Evolutionary conservation across 2,797 vertebrate species (phyloP).

Genomic region (Hoplostethus atlanticus): DNA sequence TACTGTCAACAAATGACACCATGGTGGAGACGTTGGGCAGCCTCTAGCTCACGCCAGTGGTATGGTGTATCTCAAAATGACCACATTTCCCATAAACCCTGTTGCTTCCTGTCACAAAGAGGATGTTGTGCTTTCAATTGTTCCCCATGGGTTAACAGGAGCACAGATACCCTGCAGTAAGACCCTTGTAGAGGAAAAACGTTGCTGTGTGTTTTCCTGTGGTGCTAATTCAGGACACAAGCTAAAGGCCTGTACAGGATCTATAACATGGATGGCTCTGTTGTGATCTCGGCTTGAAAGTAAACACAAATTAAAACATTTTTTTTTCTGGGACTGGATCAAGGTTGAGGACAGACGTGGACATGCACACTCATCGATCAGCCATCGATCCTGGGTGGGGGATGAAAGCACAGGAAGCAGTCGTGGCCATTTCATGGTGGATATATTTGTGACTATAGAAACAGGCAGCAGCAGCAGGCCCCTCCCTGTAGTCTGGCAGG

Average conservation of each 20-base stretch:
- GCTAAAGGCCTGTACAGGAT: not conserved
- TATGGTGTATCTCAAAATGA: too few species aligned
- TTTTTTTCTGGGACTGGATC: not conserved
- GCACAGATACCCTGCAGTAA: too few species aligned
- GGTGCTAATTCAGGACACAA: not conserved
- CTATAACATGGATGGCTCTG: not conserved
- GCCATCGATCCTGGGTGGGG: not conserved
- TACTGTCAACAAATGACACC: too few species aligned
- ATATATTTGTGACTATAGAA: not conserved
- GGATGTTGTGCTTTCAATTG: too few species aligned
- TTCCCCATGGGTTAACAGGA: too few species aligned
- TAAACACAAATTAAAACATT: not conserved
- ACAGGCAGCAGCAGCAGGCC: not conserved
- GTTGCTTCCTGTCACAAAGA: too few species aligned
- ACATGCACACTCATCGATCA: not conserved
- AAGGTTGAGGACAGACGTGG: conserved; percentile 5
- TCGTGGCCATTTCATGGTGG: not conserved
- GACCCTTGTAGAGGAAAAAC: too few species aligned
- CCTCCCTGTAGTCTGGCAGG: not conserved
- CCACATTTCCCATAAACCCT: too few species aligned
- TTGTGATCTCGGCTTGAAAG: not conserved
- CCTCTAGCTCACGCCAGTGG: too few species aligned
- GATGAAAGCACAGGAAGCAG: not conserved
- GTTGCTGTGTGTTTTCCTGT: too few species aligned
- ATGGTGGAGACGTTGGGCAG: too few species aligned